These are phyloP conservation scores for Hemicordylus capensis DNA, from an alignment of 2,113 vertebrate genomes.

Conservation along the genomic window DNA sequence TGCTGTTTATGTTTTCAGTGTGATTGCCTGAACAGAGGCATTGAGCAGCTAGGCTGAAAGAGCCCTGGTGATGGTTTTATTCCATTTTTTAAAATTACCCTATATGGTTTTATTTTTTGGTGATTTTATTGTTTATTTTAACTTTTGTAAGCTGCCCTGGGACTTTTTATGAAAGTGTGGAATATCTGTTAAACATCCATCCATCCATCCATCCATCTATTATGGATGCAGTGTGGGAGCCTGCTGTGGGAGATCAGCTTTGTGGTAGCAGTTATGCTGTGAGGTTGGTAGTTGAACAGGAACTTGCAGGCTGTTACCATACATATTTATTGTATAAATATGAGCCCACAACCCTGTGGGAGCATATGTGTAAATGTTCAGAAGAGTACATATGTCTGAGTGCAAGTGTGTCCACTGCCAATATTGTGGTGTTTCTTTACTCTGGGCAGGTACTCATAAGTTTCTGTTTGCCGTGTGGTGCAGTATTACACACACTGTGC, in stretches of 20 bases:
- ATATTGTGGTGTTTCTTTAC: neutral
- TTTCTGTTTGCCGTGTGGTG: neutral
- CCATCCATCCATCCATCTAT: no score
- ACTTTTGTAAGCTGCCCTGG: no score
- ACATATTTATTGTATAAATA: neutral
- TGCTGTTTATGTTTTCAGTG: no score
- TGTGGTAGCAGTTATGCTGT: neutral
- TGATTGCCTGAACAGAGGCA: no score
- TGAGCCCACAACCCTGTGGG: neutral
- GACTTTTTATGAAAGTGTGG: no score
- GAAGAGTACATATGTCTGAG: neutral
- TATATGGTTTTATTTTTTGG: no score
- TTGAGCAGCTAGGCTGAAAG: no score
- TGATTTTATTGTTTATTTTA: no score
- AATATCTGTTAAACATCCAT: no score
- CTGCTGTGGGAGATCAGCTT: neutral
- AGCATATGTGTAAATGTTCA: neutral
- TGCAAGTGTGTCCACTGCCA: neutral
- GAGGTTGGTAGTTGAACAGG: neutral
- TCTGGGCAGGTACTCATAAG: neutral
- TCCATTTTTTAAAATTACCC: no score
- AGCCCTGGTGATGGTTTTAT: no score
- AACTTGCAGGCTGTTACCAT: neutral
- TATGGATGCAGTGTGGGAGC: neutral
- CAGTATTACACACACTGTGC: neutral